These are phyloP conservation scores for Isotomurus palustris DNA, from an alignment of 2,888 invertebrate species.

Conservation along the genomic window DNA sequence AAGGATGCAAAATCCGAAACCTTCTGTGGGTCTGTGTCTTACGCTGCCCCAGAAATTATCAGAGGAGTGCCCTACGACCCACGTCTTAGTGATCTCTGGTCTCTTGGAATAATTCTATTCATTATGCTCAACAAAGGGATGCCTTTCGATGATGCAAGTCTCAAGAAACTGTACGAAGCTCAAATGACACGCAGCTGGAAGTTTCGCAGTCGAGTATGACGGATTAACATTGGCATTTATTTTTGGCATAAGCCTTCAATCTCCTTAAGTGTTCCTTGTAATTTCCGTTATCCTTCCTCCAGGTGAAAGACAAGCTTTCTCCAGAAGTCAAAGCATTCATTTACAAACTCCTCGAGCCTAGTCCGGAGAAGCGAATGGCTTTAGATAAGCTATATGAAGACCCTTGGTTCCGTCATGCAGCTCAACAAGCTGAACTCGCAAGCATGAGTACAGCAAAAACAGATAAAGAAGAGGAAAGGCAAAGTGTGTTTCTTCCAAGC, in stretches of 20 bases:
- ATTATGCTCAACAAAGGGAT: conserved; percentile 77
- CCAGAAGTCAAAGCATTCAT: conserved; percentile 35
- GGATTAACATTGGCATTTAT: too few relatives aligned
- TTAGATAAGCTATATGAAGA: conserved; percentile 30
- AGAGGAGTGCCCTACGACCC: conserved; percentile 68
- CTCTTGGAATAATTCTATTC: conserved; percentile 70
- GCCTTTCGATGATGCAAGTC: conserved; percentile 74
- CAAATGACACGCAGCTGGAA: conserved; percentile 65
- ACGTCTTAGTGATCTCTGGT: conserved; percentile 73
- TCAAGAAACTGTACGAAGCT: conserved; percentile 65
- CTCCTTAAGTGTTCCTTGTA: background rate
- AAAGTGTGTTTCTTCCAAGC: conserved; percentile 1
- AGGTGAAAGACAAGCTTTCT: conserved; percentile 36
- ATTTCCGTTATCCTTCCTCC: background rate
- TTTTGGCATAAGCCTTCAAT: background rate
- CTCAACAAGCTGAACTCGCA: background rate
- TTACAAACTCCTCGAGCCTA: conserved; percentile 34
- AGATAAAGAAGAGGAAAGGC: background rate
- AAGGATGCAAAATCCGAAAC: conserved; percentile 63
- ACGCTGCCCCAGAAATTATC: conserved; percentile 80
- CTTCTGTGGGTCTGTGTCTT: conserved; percentile 82
- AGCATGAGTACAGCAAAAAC: background rate
- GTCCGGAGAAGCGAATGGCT: conserved; percentile 23
- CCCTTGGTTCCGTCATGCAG: conserved; percentile 26
- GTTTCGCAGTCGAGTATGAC: conserved; percentile 61